Percentiles rank a stretch among this genome's conserved stretches.
phyloP scores from a whole-genome alignment of 2,113 vertebrate species.

The Solenodon paradoxus region DNA sequence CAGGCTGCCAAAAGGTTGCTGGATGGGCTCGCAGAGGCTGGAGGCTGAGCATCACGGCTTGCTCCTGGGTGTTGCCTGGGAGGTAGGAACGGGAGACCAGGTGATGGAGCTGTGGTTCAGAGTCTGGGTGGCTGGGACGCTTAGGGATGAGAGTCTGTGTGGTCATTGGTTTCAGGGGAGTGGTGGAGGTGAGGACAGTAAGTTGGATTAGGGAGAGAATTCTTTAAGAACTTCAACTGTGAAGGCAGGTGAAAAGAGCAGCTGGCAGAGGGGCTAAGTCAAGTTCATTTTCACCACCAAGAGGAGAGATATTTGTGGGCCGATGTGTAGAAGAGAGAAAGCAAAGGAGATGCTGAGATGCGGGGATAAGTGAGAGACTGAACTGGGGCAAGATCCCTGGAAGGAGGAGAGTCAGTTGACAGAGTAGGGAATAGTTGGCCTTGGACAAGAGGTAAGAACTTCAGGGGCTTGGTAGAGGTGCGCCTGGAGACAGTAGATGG shows the following conservation, averaged over 20 bases:
- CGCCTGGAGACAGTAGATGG: neutral
- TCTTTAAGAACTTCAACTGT: neutral
- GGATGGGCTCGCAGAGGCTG: neutral
- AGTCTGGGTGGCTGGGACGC: neutral
- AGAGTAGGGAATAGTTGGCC: neutral
- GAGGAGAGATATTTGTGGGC: neutral
- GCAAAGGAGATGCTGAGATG: neutral
- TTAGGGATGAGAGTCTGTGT: neutral
- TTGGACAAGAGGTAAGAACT: neutral
- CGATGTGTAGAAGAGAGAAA: neutral
- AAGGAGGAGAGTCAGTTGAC: neutral
- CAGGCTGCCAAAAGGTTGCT: neutral
- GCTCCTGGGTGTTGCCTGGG: neutral
- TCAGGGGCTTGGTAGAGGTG: neutral
- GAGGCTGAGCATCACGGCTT: accelerated
- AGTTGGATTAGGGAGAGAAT: neutral
- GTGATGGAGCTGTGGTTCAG: neutral
- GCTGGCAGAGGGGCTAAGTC: neutral
- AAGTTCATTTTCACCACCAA: neutral
- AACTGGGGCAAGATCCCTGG: neutral
- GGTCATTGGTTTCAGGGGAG: neutral
- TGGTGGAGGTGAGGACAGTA: neutral
- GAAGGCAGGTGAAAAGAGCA: neutral
- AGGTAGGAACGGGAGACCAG: neutral
- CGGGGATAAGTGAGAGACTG: neutral